A percentile compares a stretch with the other conserved stretches of the same genome.
phyloP scores from a whole-genome alignment of 2,113 vertebrate species.

The Clarias magur region DNA sequence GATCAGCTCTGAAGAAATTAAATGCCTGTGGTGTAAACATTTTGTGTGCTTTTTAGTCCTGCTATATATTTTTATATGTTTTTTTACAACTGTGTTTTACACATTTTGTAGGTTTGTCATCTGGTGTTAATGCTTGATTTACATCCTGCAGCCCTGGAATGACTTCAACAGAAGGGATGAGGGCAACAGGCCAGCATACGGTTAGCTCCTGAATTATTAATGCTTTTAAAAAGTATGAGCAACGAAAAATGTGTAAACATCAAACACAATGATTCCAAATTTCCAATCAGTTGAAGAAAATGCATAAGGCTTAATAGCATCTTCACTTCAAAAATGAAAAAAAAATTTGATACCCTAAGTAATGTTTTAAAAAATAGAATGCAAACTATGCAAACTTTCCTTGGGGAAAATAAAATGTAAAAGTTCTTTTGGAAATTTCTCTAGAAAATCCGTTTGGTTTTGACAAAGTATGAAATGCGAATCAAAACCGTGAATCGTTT shows the following conservation, averaged over 20 bases:
- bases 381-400: background rate
- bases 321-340: background rate
- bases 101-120: background rate
- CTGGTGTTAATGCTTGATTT: background rate
- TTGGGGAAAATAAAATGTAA: background rate
- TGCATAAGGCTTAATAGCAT: background rate
- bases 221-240: background rate
- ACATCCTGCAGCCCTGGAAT: conserved; percentile 4
- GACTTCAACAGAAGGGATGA: background rate
- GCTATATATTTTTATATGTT: background rate
- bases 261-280: too few relatives aligned
- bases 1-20: background rate
- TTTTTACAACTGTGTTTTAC: background rate
- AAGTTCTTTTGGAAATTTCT: background rate
- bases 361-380: background rate
- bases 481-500: background rate
- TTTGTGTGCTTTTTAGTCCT: background rate
- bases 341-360: background rate
- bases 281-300: background rate
- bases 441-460: background rate
- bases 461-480: background rate
- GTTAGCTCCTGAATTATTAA: background rate
- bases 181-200: background rate
- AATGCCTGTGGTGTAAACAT: background rate
- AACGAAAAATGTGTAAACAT: background rate